phyloP scores from a whole-genome alignment of 2,797 vertebrate genomes.

The Microctenopoma lineatum region DNA sequence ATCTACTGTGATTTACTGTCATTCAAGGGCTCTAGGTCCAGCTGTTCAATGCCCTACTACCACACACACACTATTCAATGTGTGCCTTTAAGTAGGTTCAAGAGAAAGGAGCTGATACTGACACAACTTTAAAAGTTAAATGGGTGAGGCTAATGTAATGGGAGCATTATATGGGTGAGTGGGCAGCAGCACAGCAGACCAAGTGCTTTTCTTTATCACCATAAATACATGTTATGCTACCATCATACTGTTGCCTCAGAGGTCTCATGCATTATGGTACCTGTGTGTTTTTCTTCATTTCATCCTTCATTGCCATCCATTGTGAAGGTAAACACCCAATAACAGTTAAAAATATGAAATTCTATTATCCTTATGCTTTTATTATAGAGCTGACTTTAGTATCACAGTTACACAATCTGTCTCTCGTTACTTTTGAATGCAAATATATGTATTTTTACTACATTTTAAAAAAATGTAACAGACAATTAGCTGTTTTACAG shows the following conservation, averaged over 20 bases:
- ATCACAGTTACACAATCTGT: too few relatives aligned
- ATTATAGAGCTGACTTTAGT: not conserved
- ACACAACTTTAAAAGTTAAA: slow-evolving; percentile 58
- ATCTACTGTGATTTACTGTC: too few relatives aligned
- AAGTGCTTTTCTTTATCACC: slow-evolving; percentile 60
- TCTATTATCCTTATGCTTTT: not conserved
- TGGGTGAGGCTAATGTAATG: slow-evolving; percentile 29
- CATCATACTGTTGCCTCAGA: slow-evolving; percentile 12
- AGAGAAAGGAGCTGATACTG: slow-evolving; percentile 18
- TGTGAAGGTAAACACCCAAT: slow-evolving; percentile 1
- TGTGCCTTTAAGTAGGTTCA: slow-evolving; percentile 18
- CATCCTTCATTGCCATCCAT: slow-evolving; percentile 8
- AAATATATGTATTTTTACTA: not conserved
- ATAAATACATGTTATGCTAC: too few relatives aligned
- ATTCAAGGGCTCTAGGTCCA: too few relatives aligned
- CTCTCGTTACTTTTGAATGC: too few relatives aligned
- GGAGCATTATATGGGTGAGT: slow-evolving; percentile 53
- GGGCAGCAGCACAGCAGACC: slow-evolving; percentile 44
- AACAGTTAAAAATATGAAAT: not conserved
- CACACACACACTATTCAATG: slow-evolving; percentile 14
- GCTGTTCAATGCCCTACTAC: too few relatives aligned
- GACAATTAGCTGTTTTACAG: not conserved
- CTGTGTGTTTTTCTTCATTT: not conserved
- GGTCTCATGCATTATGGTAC: slow-evolving; percentile 8
- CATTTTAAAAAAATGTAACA: too few relatives aligned